These are phyloP conservation scores for Hippocampus zosterae DNA, from an alignment of 2,113 vertebrate species.

Conservation along the genomic window DNA sequence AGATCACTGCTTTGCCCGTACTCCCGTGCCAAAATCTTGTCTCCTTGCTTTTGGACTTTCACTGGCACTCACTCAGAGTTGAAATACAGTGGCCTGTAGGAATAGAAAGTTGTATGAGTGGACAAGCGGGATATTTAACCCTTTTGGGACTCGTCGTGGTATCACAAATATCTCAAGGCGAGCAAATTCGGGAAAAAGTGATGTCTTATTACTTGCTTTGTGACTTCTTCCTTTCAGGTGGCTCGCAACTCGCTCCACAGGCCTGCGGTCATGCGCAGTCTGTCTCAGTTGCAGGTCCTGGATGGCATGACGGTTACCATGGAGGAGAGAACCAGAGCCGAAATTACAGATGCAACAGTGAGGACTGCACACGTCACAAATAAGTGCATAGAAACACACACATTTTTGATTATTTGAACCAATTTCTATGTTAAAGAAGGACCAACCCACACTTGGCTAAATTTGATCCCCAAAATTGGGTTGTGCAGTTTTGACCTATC, in stretches of 20 bases:
- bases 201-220: not conserved
- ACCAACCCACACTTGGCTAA: too few species aligned
- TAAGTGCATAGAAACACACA: not conserved
- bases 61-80: constrained; percentile 27
- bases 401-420: too few species aligned
- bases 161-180: constrained; percentile 33
- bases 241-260: constrained; percentile 73
- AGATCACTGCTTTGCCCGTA: constrained; percentile 46
- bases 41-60: constrained; percentile 27
- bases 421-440: too few species aligned
- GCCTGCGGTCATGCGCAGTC: constrained; percentile 68
- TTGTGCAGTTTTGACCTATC: too few species aligned
- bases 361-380: constrained; percentile 28
- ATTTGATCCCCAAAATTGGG: too few species aligned
- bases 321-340: constrained; percentile 78
- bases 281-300: constrained; percentile 77
- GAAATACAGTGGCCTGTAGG: constrained; percentile 38
- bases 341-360: constrained; percentile 73
- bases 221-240: constrained; percentile 57
- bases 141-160: constrained; percentile 16
- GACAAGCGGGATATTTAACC: constrained; percentile 25
- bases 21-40: constrained; percentile 31
- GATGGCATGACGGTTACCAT: constrained; percentile 74
- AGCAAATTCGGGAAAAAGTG: not conserved
- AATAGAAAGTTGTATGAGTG: constrained; percentile 28